phyloP scores from a whole-genome alignment of 2,113 vertebrate species.

The Clinocottus analis region DNA sequence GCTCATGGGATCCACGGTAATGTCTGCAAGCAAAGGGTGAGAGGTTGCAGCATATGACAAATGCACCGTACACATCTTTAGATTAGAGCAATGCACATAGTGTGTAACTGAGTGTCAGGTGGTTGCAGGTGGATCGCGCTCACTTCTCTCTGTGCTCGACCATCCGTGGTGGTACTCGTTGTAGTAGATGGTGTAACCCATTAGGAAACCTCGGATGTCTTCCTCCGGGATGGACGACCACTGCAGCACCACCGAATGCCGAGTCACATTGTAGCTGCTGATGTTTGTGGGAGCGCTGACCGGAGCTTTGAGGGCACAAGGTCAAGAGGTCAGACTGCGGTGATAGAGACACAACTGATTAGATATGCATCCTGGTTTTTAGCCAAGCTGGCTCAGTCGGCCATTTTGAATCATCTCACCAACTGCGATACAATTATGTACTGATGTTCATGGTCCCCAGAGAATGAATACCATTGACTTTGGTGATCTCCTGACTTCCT shows the following conservation, averaged over 20 bases:
- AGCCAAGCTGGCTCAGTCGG: not conserved
- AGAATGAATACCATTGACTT: not conserved
- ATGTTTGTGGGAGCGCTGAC: constrained; percentile 80
- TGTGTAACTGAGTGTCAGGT: not conserved
- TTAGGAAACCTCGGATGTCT: constrained; percentile 84
- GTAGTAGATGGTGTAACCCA: constrained; percentile 83
- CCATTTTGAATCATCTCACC: not conserved
- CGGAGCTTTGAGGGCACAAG: constrained; percentile 77
- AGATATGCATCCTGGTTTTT: not conserved
- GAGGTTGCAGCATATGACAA: too few species aligned
- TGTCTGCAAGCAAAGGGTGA: constrained; percentile 68
- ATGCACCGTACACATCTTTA: too few species aligned
- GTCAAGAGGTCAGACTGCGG: not conserved
- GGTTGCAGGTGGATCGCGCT: constrained; percentile 2
- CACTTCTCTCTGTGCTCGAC: constrained; percentile 54
- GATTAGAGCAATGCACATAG: not conserved
- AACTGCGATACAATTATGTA: not conserved
- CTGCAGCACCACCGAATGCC: constrained; percentile 77
- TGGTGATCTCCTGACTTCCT: too few species aligned
- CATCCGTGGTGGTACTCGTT: constrained; percentile 32
- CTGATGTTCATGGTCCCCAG: not conserved
- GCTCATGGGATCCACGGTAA: constrained; percentile 70
- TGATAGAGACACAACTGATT: not conserved
- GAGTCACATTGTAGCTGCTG: constrained; percentile 71
- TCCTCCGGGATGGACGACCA: constrained; percentile 83